phyloP scores from a whole-genome alignment of 1,140 invertebrate genomes.

The Panulirus ornatus region DNA sequence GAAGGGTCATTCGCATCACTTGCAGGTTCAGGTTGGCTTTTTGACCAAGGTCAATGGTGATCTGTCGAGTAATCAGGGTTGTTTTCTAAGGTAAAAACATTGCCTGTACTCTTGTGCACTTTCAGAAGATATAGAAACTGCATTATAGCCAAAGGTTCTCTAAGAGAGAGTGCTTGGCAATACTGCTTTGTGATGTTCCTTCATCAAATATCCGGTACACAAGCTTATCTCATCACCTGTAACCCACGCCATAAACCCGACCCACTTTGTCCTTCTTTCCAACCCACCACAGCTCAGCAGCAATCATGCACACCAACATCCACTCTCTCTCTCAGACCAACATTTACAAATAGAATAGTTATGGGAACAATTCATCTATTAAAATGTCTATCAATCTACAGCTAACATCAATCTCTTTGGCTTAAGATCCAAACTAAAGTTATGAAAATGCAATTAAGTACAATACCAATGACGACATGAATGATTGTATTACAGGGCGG shows the following conservation, averaged over 20 bases:
- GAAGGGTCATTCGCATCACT: conserved; percentile 53
- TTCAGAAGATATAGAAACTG: conserved; percentile 12
- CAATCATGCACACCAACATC: conserved; percentile 64
- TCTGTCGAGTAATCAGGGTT: not conserved
- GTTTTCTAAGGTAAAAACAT: conserved; percentile 8
- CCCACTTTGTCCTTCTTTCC: conserved; percentile 39
- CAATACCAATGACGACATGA: conserved; percentile 71
- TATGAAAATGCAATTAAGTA: conserved; percentile 73
- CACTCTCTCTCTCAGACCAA: conserved; percentile 68
- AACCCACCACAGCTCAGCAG: conserved; percentile 65
- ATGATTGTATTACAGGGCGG: conserved; percentile 72
- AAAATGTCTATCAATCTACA: conserved; percentile 73
- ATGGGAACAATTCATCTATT: conserved; percentile 73
- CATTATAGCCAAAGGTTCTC: conserved; percentile 25
- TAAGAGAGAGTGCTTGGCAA: conserved; percentile 21
- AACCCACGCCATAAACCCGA: conserved; percentile 27
- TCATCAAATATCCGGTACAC: not conserved
- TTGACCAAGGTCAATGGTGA: conserved; percentile 23
- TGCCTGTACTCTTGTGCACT: not conserved
- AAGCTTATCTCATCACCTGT: conserved; percentile 25
- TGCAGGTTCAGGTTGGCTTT: conserved; percentile 50
- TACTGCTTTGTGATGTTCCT: conserved; percentile 1
- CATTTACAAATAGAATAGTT: conserved; percentile 73
- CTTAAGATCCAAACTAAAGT: conserved; percentile 73
- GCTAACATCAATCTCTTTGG: conserved; percentile 74